These are phyloP conservation scores for Tiliacea aurago DNA, from an alignment of 2,888 invertebrate species.

Conservation along the genomic window DNA sequence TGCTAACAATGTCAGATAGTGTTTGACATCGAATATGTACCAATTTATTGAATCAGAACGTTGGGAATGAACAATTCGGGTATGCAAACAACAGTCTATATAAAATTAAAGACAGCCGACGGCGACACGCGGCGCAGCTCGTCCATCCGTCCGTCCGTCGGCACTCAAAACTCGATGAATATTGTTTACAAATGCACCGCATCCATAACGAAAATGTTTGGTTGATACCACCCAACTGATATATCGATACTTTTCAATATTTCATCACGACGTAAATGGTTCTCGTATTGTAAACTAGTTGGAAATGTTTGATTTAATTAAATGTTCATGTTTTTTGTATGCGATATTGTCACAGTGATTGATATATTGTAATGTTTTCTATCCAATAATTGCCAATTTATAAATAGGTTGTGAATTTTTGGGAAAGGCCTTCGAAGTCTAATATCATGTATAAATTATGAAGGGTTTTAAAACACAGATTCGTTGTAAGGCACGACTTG, in stretches of 20 bases:
- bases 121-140: slow-evolving; percentile 65
- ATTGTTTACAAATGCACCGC: slow-evolving; percentile 84
- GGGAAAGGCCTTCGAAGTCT: not conserved
- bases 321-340: slow-evolving; percentile 46
- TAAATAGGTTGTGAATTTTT: not conserved
- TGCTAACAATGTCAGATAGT: slow-evolving; percentile 64
- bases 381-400: not conserved
- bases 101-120: slow-evolving; percentile 82
- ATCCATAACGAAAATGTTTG: slow-evolving; percentile 82
- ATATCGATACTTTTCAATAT: slow-evolving; percentile 67
- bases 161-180: slow-evolving; percentile 72
- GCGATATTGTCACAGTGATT: slow-evolving; percentile 37
- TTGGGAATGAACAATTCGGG: slow-evolving; percentile 72
- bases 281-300: slow-evolving; percentile 49
- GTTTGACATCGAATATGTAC: slow-evolving; percentile 73
- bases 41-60: slow-evolving; percentile 70
- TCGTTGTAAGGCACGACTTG: not conserved
- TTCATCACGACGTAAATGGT: slow-evolving; percentile 58
- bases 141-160: slow-evolving; percentile 66
- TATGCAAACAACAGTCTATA: slow-evolving; percentile 77
- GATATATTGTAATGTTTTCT: slow-evolving; percentile 19
- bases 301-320: slow-evolving; percentile 56
- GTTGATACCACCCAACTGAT: slow-evolving; percentile 74
- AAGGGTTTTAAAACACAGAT: not conserved
- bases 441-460: not conserved